These are phyloP conservation scores for Grantiella picta DNA, from an alignment of 2,113 vertebrate genomes.

Conservation along the genomic window DNA sequence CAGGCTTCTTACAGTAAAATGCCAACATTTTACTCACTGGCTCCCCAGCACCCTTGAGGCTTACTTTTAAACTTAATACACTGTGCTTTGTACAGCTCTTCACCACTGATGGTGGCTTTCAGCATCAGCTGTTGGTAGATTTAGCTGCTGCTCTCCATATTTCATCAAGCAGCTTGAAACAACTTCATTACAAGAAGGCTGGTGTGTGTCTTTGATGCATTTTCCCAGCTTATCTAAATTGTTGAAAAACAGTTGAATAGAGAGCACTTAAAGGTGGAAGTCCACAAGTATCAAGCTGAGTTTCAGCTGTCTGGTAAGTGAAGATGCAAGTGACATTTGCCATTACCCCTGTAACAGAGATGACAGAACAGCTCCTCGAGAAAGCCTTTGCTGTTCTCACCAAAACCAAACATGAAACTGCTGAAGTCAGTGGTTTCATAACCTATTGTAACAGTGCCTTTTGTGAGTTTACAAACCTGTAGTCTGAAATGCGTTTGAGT, in stretches of 20 bases:
- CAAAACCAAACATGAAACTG: background rate
- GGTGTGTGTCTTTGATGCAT: background rate
- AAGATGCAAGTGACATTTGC: background rate
- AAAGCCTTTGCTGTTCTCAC: background rate
- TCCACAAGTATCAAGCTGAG: background rate
- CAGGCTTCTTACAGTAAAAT: slow-evolving; percentile 12
- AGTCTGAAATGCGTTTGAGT: background rate
- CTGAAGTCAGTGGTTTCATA: background rate
- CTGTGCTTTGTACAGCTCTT: background rate
- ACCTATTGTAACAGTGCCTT: background rate
- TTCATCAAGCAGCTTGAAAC: background rate
- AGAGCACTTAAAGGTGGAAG: background rate
- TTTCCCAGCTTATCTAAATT: slow-evolving; percentile 25
- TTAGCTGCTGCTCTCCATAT: background rate
- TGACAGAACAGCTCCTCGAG: background rate
- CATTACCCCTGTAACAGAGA: background rate
- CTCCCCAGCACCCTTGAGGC: background rate
- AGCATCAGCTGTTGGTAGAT: background rate
- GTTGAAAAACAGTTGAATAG: background rate
- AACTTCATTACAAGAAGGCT: background rate
- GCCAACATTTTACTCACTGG: background rate
- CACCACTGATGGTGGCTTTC: background rate
- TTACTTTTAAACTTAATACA: slow-evolving; percentile 13
- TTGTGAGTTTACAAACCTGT: background rate
- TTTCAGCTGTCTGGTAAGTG: background rate